phyloP scores from a whole-genome alignment of 2,888 invertebrate species.

The Xestia c-nigrum region DNA sequence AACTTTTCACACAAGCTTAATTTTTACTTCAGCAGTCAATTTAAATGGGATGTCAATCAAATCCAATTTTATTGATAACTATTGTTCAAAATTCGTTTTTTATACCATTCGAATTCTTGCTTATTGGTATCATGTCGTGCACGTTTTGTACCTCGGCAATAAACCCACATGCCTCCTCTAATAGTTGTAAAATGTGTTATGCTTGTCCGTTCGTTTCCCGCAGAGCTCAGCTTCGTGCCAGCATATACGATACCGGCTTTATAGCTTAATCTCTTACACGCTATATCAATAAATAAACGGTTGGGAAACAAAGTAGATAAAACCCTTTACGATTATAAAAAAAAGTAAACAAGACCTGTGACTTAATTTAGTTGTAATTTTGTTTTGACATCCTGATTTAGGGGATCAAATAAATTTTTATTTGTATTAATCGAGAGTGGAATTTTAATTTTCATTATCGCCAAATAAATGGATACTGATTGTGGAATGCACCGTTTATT shows the following conservation, averaged over 20 bases:
- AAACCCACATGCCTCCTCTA: slow-evolving; percentile 77
- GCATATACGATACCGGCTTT: slow-evolving; percentile 79
- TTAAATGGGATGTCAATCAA: slow-evolving; percentile 38
- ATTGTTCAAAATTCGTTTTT: slow-evolving; percentile 43
- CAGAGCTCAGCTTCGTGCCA: slow-evolving; percentile 84
- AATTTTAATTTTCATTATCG: slow-evolving; percentile 40
- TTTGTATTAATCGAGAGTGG: slow-evolving; percentile 32
- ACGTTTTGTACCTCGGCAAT: slow-evolving; percentile 67
- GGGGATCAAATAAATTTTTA: slow-evolving; percentile 41
- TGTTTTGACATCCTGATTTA: slow-evolving; percentile 54
- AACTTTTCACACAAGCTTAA: slow-evolving; percentile 27
- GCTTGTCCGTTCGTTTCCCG: slow-evolving; percentile 81
- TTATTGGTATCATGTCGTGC: slow-evolving; percentile 72
- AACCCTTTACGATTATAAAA: slow-evolving; percentile 62
- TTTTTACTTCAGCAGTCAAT: slow-evolving; percentile 12
- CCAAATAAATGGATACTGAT: background rate
- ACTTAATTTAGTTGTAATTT: slow-evolving; percentile 58
- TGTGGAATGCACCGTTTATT: background rate
- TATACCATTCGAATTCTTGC: slow-evolving; percentile 61
- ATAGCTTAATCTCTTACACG: slow-evolving; percentile 88
- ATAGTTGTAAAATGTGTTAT: slow-evolving; percentile 86
- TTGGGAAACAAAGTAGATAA: slow-evolving; percentile 79
- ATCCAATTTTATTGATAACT: slow-evolving; percentile 16
- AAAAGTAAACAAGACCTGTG: slow-evolving; percentile 59
- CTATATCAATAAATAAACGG: slow-evolving; percentile 86